Evolutionary conservation across 2,888 invertebrate genomes (phyloP).

Genomic region (Monoplex corrugatus): DNA sequence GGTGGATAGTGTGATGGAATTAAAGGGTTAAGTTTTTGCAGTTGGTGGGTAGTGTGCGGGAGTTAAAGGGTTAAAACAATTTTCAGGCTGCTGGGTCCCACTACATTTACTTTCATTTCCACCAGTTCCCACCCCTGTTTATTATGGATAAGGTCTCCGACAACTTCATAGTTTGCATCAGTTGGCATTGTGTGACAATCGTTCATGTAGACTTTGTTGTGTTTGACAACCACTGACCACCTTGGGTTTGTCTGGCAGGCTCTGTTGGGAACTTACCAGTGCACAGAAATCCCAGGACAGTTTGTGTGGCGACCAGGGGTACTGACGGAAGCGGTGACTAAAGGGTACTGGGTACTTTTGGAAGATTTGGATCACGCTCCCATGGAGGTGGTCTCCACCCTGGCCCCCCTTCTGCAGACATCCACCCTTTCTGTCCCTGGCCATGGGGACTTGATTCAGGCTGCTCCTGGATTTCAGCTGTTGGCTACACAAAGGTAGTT

Average conservation of each 20-base stretch:
- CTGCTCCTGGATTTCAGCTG: conserved; percentile 93
- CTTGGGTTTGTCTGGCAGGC: conserved; percentile 84
- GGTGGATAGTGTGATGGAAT: too few relatives aligned
- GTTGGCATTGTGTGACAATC: too few relatives aligned
- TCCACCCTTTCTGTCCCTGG: conserved; percentile 92
- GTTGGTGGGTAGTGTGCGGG: too few relatives aligned
- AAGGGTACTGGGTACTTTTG: conserved; percentile 90
- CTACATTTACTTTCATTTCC: too few relatives aligned
- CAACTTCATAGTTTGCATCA: too few relatives aligned
- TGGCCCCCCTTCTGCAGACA: conserved; percentile 92
- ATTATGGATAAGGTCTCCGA: too few relatives aligned
- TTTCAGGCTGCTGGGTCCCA: too few relatives aligned
- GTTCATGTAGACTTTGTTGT: too few relatives aligned
- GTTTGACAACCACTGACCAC: too few relatives aligned
- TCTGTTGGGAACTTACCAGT: conserved; percentile 94
- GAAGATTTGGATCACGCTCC: conserved; percentile 98
- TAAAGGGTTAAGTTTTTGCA: too few relatives aligned
- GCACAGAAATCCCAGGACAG: conserved; percentile 98
- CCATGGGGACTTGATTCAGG: conserved; percentile 90
- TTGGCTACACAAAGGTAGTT: conserved; percentile 91
- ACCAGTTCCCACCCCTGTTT: too few relatives aligned
- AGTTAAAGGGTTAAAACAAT: too few relatives aligned
- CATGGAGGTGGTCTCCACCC: conserved; percentile 93
- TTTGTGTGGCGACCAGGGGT: conserved; percentile 98
- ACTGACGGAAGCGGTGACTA: conserved; percentile 86